Base-by-base conservation (phyloP, 1,140 invertebrate genomes). In the Sinonovacula constricta region DNA sequence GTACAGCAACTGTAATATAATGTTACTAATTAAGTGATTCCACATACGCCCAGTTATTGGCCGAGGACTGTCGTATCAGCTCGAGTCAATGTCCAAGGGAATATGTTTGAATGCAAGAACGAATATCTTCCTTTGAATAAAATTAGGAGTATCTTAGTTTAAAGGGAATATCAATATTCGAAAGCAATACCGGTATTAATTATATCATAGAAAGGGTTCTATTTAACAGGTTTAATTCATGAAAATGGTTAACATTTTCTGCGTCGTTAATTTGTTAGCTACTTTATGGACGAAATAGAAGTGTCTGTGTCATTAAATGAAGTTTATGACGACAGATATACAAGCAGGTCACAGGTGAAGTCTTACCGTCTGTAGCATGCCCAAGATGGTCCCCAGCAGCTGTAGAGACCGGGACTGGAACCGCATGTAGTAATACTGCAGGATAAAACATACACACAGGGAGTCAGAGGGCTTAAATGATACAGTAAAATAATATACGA, bases 381-480 rank as follows among this genome's bases (percentile, higher is more conserved):
- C 88, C n/a, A 84, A 71, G 12, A 78, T 18, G 22, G 76, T 81
- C 12, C 78, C 84, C 14, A 84, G 33, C 18, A 84, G 54, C 53
- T 85, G 77, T 1, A 87, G 80, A 18, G 78, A 72, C 57, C 80
- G 78, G 12, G 81, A 82, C 0, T 71, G 59, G 69, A 85, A 89
- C 22, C 88, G 67, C 49, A 76, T 77, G 39, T 97, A 95, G 85
- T 98, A 92, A 88, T 98, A 98, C 92, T 96, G 89, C 84, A 93
- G 93, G 53, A 62, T 22, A n/a, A 31, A 26, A 65, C 33, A 28
- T 57, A n/a, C n/a, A n/a, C n/a, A n/a, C n/a, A n/a, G n/a, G n/a
- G n/a, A n/a, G n/a, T n/a, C n/a, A n/a, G n/a, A n/a, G n/a, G n/a
- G n/a, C n/a, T n/a, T n/a, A n/a, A n/a, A n/a, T n/a, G n/a, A n/a